These are phyloP conservation scores for Campylorhamphus procurvoides DNA, from an alignment of 2,113 vertebrate genomes.

Conservation along the genomic window DNA sequence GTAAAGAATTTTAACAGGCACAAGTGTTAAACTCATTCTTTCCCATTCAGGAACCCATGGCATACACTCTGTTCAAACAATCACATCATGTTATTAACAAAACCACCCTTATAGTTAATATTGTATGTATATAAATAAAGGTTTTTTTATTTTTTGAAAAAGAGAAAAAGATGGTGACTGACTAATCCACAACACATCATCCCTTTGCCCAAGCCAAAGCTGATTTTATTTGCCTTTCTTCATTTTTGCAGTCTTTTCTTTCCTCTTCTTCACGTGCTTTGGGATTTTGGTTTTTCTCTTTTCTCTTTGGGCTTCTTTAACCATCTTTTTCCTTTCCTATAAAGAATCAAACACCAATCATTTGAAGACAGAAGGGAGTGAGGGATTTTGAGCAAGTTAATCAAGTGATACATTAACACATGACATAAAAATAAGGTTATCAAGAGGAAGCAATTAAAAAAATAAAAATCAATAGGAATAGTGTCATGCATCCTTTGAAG, in stretches of 20 bases:
- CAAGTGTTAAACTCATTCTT: not conserved
- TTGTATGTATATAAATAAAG: not conserved
- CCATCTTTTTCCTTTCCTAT: slow-evolving; percentile 89
- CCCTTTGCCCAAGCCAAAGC: not conserved
- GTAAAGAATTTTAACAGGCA: not conserved
- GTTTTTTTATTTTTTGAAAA: not conserved
- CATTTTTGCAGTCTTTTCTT: slow-evolving; percentile 87
- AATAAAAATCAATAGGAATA: not conserved
- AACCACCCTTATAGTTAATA: not conserved
- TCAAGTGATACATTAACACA: not conserved
- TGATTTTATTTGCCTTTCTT: slow-evolving; percentile 85
- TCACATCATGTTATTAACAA: not conserved
- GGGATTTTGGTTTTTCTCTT: slow-evolving; percentile 90
- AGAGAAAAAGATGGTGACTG: not conserved
- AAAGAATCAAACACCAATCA: not conserved
- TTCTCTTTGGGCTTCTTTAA: slow-evolving; percentile 92
- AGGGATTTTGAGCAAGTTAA: not conserved
- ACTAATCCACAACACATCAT: not conserved
- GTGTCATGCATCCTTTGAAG: not conserved
- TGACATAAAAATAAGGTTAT: not conserved
- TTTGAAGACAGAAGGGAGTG: not conserved
- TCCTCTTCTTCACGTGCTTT: slow-evolving; percentile 93
- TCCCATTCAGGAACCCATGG: not conserved
- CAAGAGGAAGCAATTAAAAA: not conserved
- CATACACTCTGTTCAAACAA: not conserved